These are phyloP conservation scores for Apostichopus leukothele DNA, from an alignment of 53 echinoderm and acorn worm species.

Conservation along the genomic window DNA sequence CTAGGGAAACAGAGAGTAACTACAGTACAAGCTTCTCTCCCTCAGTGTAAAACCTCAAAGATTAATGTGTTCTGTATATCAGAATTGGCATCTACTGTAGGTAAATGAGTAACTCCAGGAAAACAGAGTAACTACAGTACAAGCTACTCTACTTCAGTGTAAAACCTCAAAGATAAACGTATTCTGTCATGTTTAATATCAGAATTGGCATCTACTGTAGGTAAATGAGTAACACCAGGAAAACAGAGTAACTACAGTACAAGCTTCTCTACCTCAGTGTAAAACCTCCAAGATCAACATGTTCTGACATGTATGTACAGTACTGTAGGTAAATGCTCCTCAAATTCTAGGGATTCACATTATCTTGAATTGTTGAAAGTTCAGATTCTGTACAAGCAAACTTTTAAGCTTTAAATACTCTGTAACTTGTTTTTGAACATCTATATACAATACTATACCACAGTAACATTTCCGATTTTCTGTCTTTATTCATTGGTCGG, in stretches of 20 bases:
- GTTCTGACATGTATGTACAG: not conserved
- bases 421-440: too few species aligned
- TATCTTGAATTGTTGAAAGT: too few species aligned
- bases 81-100: too few species aligned
- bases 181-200: not conserved
- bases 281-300: not conserved
- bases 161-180: not conserved
- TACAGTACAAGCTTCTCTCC: not conserved
- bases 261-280: not conserved
- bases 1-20: not conserved
- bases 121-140: not conserved
- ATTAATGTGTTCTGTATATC: not conserved
- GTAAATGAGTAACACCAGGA: not conserved
- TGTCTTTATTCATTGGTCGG: too few species aligned
- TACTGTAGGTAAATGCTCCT: too few species aligned
- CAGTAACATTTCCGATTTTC: too few species aligned
- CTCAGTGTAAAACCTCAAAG: not conserved
- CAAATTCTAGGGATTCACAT: too few species aligned
- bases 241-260: not conserved
- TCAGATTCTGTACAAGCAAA: too few species aligned
- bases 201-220: too few species aligned
- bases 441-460: too few species aligned
- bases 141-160: not conserved
- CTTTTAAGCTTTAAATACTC: too few species aligned
- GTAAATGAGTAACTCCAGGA: not conserved